phyloP scores from a whole-genome alignment of 1,140 invertebrate species.

The Cherax quadricarinatus region DNA sequence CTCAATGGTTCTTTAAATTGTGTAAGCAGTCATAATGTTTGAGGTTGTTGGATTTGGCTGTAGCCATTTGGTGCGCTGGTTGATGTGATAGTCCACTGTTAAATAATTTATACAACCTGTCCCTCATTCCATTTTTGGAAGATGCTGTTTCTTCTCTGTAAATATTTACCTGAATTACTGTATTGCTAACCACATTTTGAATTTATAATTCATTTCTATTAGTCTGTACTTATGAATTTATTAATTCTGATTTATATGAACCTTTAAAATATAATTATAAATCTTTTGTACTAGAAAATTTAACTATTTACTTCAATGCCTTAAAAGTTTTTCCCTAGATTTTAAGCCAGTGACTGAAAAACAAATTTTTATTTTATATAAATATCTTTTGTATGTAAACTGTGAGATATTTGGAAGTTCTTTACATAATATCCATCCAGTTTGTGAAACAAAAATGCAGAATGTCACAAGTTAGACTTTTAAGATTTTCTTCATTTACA shows the following conservation, averaged over 20 bases:
- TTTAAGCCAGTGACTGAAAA: background rate
- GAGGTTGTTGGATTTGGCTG: conserved; percentile 6
- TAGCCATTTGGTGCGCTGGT: background rate
- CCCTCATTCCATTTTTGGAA: conserved; percentile 33
- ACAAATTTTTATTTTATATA: no score
- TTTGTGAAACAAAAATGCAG: background rate
- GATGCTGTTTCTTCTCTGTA: background rate
- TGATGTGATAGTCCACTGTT: conserved; percentile 24
- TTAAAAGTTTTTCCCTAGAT: background rate
- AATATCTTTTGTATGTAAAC: background rate
- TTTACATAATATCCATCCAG: background rate
- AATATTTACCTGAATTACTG: background rate
- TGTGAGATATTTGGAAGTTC: background rate
- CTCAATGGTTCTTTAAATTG: background rate
- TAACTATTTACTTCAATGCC: background rate
- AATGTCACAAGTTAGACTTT: background rate
- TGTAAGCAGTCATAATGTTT: background rate
- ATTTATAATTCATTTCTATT: background rate
- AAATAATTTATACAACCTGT: background rate
- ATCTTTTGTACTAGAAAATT: background rate
- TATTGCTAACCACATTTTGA: background rate
- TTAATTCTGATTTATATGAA: background rate
- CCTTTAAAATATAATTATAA: background rate
- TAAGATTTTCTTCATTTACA: background rate
- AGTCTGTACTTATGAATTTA: background rate